Percentiles rank a stretch among this genome's conserved stretches.
Evolutionary conservation across 2,113 vertebrate species (phyloP).

Genomic region (Bombycilla garrulus): DNA sequence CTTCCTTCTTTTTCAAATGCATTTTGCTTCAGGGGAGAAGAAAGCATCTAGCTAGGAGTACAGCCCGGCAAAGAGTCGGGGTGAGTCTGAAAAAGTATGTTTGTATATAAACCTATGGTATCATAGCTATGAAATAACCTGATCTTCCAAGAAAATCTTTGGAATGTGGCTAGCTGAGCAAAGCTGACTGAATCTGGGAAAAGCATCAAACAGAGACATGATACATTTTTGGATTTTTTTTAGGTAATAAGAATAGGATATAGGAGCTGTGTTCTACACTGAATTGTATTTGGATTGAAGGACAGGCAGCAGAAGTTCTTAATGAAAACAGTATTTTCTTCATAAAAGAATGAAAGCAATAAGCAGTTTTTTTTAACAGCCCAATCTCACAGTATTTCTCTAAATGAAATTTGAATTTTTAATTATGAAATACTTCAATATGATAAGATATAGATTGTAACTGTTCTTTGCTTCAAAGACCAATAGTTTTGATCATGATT

Average conservation of each 20-base stretch:
- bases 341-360: background rate
- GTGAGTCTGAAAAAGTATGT: background rate
- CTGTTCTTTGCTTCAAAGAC: background rate
- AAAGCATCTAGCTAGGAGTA: background rate
- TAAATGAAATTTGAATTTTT: background rate
- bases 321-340: background rate
- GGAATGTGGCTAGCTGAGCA: background rate
- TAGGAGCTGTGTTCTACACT: background rate
- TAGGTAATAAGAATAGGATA: background rate
- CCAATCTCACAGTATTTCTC: background rate
- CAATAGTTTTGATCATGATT: background rate
- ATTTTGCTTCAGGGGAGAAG: background rate
- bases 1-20: background rate
- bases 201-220: background rate
- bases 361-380: background rate
- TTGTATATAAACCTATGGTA: background rate
- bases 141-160: background rate
- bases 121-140: accelerated
- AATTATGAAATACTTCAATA: background rate
- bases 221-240: background rate
- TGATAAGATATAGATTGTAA: background rate
- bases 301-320: background rate
- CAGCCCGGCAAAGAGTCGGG: background rate
- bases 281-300: background rate
- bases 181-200: background rate